These are phyloP conservation scores for Hypanus sabinus DNA, from an alignment of 2,113 vertebrate species.

Conservation along the genomic window DNA sequence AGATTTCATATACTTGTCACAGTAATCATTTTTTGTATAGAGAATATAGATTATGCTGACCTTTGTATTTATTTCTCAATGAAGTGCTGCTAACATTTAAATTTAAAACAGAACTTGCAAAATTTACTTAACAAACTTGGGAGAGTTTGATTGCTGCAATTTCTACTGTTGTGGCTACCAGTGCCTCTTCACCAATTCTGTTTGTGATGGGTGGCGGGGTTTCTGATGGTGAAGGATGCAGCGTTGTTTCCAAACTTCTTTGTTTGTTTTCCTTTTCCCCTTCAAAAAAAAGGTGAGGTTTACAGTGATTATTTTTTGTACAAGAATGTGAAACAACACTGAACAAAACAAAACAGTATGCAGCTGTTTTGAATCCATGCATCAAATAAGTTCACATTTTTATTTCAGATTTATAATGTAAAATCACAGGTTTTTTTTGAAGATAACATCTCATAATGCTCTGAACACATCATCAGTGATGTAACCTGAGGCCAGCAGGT, in stretches of 20 bases:
- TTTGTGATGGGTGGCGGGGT: slow-evolving; percentile 42
- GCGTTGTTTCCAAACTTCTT: slow-evolving; percentile 39
- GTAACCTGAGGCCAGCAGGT: too few relatives aligned
- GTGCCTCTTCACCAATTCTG: slow-evolving; percentile 42
- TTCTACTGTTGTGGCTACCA: slow-evolving; percentile 38
- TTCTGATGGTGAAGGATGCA: slow-evolving; percentile 42
- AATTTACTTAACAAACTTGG: background rate
- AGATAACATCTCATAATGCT: too few relatives aligned
- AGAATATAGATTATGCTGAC: background rate
- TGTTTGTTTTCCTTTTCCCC: slow-evolving; percentile 42
- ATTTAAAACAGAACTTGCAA: background rate
- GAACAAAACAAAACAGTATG: too few relatives aligned
- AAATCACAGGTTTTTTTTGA: background rate
- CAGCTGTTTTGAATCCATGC: background rate
- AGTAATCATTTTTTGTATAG: background rate
- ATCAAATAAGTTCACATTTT: background rate
- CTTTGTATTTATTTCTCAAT: background rate
- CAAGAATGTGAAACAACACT: background rate
- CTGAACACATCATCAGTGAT: too few relatives aligned
- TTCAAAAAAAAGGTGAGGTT: slow-evolving; percentile 37
- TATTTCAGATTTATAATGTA: background rate
- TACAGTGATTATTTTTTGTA: background rate
- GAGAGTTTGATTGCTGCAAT: background rate
- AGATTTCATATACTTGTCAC: background rate
- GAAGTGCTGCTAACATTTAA: background rate